These are phyloP conservation scores for Trematomus bernacchii DNA, from an alignment of 2,797 vertebrate species.

Conservation along the genomic window DNA sequence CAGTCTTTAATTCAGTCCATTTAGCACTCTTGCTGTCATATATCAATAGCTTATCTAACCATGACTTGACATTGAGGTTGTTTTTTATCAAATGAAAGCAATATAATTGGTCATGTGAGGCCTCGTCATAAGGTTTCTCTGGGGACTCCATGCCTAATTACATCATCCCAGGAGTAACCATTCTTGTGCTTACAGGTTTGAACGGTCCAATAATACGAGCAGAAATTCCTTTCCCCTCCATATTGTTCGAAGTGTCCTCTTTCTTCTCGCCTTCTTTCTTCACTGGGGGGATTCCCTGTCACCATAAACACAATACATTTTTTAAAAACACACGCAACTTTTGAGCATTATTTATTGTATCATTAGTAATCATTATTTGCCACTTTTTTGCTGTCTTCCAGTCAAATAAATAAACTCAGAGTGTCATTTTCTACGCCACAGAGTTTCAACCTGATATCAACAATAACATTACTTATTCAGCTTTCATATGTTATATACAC, in stretches of 20 bases:
- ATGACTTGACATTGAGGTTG: not conserved
- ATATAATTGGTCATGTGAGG: slow-evolving; percentile 30
- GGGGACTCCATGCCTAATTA: not conserved
- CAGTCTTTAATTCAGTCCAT: not conserved
- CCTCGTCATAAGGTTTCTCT: not conserved
- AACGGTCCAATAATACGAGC: slow-evolving; percentile 94
- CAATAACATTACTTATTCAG: not conserved
- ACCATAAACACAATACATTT: slow-evolving; percentile 21
- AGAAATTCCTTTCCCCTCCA: slow-evolving; percentile 95
- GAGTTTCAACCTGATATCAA: too few species aligned
- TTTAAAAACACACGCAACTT: not conserved
- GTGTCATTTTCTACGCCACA: too few species aligned
- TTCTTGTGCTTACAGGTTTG: slow-evolving; percentile 89
- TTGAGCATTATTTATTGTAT: not conserved
- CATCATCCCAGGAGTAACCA: not conserved
- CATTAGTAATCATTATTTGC: not conserved
- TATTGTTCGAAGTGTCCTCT: slow-evolving; percentile 75
- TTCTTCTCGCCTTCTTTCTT: slow-evolving; percentile 95
- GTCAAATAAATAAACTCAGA: not conserved
- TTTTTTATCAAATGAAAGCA: not conserved
- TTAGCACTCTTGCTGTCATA: not conserved
- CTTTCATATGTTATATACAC: not conserved
- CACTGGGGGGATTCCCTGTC: slow-evolving; percentile 81
- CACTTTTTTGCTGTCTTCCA: not conserved
- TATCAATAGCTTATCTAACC: slow-evolving; percentile 2